Conservation (phyloP, 2,888 invertebrate species). For the Cremastinae sp. region DNA sequence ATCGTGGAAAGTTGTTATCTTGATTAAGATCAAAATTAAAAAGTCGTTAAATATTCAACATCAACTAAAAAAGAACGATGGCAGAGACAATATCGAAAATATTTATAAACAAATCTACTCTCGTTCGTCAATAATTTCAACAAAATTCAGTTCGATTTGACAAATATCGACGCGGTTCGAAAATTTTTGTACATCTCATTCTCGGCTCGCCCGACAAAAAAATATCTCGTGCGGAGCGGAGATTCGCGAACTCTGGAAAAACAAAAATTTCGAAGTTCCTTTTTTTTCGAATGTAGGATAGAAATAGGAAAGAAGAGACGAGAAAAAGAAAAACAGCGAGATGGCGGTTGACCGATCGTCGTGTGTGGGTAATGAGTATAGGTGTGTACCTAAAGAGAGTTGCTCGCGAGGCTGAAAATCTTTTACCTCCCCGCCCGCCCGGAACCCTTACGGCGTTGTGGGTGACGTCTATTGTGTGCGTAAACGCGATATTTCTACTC, state of each 20-base stretch:
- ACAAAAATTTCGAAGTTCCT: constrained; percentile 9
- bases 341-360: constrained; percentile 38
- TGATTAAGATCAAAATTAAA: too few species aligned
- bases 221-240: not conserved
- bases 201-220: not conserved
- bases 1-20: not conserved
- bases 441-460: not conserved
- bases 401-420: constrained; percentile 44
- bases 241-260: constrained; percentile 2
- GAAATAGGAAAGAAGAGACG: constrained; percentile 6
- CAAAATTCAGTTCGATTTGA: not conserved
- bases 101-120: not conserved
- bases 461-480: constrained; percentile 30
- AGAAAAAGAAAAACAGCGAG: constrained; percentile 25
- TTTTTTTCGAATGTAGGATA: constrained; percentile 16
- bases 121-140: not conserved
- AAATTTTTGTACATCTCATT: constrained; percentile 12
- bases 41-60: too few species aligned
- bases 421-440: not conserved
- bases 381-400: constrained; percentile 43
- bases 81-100: too few species aligned
- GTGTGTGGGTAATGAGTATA: constrained; percentile 33
- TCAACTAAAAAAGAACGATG: too few species aligned
- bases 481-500: constrained; percentile 17
- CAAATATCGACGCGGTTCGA: constrained; percentile 7